Evolutionary conservation across 2,797 vertebrate species (phyloP).

Genomic region (Serranus cabrilla): DNA sequence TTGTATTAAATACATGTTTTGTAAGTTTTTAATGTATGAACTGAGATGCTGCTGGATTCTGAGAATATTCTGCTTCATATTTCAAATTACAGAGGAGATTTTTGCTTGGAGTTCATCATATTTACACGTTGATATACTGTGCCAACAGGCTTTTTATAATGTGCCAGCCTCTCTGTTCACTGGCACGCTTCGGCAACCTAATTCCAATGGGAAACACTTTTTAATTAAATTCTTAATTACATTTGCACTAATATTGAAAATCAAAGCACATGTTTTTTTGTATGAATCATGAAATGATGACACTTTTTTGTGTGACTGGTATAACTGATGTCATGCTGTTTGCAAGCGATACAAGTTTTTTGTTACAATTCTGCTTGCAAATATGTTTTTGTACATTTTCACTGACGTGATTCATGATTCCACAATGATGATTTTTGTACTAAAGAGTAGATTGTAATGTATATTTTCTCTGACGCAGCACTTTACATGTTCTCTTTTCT

Average conservation of each 20-base stretch:
- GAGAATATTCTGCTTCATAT: constrained; percentile 5
- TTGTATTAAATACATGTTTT: constrained; percentile 10
- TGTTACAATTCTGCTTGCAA: neutral
- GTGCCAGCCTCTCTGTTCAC: constrained; percentile 5
- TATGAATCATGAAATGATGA: constrained; percentile 23
- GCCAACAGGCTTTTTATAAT: constrained; percentile 27
- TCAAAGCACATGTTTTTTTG: constrained; percentile 16
- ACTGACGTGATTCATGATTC: constrained; percentile 27
- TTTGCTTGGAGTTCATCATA: neutral
- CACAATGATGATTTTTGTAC: constrained; percentile 22
- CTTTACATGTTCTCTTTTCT: constrained; percentile 63
- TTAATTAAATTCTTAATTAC: constrained; percentile 5
- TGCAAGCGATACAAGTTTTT: neutral
- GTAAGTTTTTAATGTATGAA: constrained; percentile 11
- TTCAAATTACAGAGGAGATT: constrained; percentile 21
- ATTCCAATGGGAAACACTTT: constrained; percentile 17
- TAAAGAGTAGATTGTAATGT: constrained; percentile 33
- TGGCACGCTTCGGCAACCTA: neutral
- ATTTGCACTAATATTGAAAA: constrained; percentile 45
- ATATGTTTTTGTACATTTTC: constrained; percentile 42
- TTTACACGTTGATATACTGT: constrained; percentile 14
- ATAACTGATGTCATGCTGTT: neutral
- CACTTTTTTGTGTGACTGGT: neutral
- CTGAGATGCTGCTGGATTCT: constrained; percentile 26
- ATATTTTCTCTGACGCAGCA: constrained; percentile 53